phyloP scores from a whole-genome alignment of 2,113 vertebrate genomes.

The Callopanchax toddi region DNA sequence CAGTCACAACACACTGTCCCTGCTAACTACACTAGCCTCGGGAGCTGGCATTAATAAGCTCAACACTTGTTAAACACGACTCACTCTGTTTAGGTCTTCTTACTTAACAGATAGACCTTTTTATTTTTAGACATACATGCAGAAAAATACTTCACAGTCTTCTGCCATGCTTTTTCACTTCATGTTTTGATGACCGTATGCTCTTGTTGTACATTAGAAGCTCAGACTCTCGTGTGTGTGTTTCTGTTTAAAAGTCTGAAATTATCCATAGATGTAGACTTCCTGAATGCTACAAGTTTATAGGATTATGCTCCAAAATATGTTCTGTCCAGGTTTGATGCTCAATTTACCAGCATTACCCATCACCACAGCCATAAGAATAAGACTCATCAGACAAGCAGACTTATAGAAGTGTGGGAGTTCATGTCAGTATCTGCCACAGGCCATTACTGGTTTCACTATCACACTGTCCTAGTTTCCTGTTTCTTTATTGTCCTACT shows the following conservation, averaged over 20 bases:
- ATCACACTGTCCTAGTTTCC: constrained; percentile 52
- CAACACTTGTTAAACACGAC: constrained; percentile 47
- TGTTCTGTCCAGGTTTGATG: constrained; percentile 55
- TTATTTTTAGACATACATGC: constrained; percentile 6
- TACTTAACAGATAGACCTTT: constrained; percentile 28
- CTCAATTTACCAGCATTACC: neutral
- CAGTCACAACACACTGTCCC: constrained; percentile 66
- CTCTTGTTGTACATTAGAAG: neutral
- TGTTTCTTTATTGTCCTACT: neutral
- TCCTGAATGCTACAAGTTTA: constrained; percentile 2
- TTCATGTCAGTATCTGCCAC: constrained; percentile 47
- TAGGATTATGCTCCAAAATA: constrained; percentile 33
- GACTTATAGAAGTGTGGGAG: constrained; percentile 52
- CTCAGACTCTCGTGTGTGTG: neutral
- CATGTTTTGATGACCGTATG: neutral
- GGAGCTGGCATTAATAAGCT: constrained; percentile 61
- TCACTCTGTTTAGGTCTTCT: constrained; percentile 48
- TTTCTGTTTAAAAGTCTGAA: too few species aligned
- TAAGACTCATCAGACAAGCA: constrained; percentile 58
- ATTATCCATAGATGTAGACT: too few species aligned
- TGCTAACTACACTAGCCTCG: constrained; percentile 63
- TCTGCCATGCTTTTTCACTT: constrained; percentile 12
- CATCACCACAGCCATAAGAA: constrained; percentile 51
- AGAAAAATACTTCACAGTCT: constrained; percentile 6
- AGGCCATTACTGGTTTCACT: constrained; percentile 49